Evolutionary conservation across 2,113 vertebrate species (phyloP).

Genomic region (Poecile atricapillus): DNA sequence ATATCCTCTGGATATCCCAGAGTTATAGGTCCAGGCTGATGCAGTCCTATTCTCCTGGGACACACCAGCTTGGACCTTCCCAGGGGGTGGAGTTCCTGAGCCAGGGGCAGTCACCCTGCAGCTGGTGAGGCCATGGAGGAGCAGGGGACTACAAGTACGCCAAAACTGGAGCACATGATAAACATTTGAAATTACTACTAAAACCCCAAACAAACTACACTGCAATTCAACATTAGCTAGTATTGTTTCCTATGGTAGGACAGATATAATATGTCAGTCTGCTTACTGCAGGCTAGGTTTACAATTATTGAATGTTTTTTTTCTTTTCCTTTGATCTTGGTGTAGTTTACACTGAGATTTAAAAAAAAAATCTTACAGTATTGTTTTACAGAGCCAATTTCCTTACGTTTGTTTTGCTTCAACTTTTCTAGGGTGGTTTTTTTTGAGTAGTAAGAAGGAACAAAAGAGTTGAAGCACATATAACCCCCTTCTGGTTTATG

Average conservation of each 20-base stretch:
- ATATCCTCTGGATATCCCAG: neutral
- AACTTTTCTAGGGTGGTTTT: neutral
- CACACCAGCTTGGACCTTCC: rapidly evolving
- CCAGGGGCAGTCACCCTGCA: rapidly evolving
- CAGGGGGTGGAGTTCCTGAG: neutral
- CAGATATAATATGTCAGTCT: neutral
- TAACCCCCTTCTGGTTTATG: neutral
- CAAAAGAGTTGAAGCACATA: neutral
- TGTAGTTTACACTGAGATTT: neutral
- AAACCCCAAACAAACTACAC: neutral
- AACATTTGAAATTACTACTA: neutral
- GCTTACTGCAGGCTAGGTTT: neutral
- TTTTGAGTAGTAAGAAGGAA: neutral
- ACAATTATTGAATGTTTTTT: neutral
- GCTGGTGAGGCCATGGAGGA: neutral
- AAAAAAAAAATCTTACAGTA: neutral
- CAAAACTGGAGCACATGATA: neutral
- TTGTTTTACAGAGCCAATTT: neutral
- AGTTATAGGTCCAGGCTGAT: rapidly evolving
- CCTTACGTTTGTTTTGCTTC: neutral
- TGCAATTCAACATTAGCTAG: neutral
- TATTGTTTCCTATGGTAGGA: neutral
- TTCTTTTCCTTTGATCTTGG: neutral
- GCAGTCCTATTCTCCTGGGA: rapidly evolving
- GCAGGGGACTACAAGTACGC: rapidly evolving